Evolutionary conservation across 1,140 invertebrate species (phyloP), one percentile per base, ranked within the genome.

Genomic region (Chrysoperla carnea): DNA sequence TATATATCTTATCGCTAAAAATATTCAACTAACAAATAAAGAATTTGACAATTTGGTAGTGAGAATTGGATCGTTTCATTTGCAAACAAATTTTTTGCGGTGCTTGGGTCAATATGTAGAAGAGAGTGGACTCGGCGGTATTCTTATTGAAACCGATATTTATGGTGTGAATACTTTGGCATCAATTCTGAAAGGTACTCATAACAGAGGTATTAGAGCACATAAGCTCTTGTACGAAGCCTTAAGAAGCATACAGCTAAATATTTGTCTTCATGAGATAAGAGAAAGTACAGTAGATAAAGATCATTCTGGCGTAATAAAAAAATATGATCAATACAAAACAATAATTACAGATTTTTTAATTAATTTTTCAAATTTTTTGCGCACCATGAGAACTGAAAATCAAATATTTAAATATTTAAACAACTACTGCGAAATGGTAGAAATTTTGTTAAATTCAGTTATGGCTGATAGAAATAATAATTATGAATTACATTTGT

Each of bases 401-500:
- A 47, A 47, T 29, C 45, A 49, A 49, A 41, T 43, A 42, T 42
- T n/a, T n/a, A n/a, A n/a, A n/a, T n/a, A n/a, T n/a, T n/a, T n/a
- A n/a, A n/a, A n/a, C n/a, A n/a, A n/a, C n/a, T n/a, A n/a, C n/a
- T n/a, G n/a, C n/a, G 37, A 42, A 17, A 49, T 49, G 42, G 36
- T 49, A 42, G 45, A 49, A 44, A 46, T 47, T 31, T 33, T 49
- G 13, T 41, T 43, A 39, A 49, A 47, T 49, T 49, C 48, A 49
- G 41, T 49, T 40, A 47, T 36, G 43, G 44, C 45, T 39, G 44
- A 48, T 17, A n/a, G 44, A 41, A 43, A 27, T 33, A 48, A 46
- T 48, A 46, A 48, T 29, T 48, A n/a, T n/a, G n/a, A n/a, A 46
- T 48, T 48, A 41, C 45, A 48, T 48, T 49, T 47, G 31, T 45